Base-by-base conservation (phyloP, 2,888 invertebrate genomes). In the Macaria notata region DNA sequence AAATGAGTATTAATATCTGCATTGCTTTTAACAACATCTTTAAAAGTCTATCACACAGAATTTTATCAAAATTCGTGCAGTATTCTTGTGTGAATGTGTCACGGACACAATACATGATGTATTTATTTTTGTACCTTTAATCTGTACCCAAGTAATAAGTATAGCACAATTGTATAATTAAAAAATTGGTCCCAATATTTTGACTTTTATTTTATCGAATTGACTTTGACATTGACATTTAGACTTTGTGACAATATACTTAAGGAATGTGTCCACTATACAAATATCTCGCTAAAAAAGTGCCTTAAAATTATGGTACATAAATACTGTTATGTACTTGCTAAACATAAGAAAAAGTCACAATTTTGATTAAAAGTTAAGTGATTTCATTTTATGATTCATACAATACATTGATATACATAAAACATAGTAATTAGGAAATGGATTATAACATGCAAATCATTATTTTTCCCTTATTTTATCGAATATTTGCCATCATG, bases 241-340 rank as follows among this genome's bases (percentile, higher is more conserved):
- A 41, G 8, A 41, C n/a, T 69, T 69, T 69, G 68, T 69, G 68
- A 66, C 68, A 59, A 53, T 61, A 58, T 66, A 8, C 33, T 56
- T 43, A 60, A 6, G 59, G 62, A 65, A 64, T 64, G 62, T 49
- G 46, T 53, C 53, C 51, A 52, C 54, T 57, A 54, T 36, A 56
- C 39, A 56, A 49, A 71, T 69, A 69, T 19, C 19, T 19, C 61
- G 63, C 60, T 64, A 29, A 58, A 55, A 19, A 19, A 56, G n/a
- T 45, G 43, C 48, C 41, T 49, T 50, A 52, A 55, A 48, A 8
- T 56, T 62, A 66, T 6, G 7, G 36, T 55, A 68, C 54, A 63
- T 67, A 63, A 64, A 19, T 56, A 62, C 56, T 50, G 63, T 62
- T 62, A 57, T 62, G 55, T 47, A 59, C 51, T 50, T 52, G 44